Conservation (phyloP, 2,113 vertebrate species). For the Micromys minutus region DNA sequence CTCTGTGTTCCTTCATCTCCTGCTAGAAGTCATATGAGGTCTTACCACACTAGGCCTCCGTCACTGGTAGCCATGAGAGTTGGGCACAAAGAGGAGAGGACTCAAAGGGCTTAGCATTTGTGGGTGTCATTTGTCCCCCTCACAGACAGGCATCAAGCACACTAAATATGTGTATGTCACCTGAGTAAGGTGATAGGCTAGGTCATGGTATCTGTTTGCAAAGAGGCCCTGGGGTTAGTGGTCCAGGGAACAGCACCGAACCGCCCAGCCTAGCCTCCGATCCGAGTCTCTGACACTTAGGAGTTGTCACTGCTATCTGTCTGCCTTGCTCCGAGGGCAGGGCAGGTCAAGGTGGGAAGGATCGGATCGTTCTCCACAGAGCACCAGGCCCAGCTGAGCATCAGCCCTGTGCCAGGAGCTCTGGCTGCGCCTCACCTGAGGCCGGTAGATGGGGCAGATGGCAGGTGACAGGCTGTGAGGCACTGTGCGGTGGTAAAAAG, state of each 20-base stretch:
- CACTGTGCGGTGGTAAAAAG: constrained; percentile 37
- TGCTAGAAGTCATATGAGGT: background rate
- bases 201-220: background rate
- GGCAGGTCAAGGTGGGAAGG: constrained; percentile 13
- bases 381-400: background rate
- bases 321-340: background rate
- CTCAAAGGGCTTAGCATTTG: background rate
- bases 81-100: background rate
- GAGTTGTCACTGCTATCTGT: accelerated
- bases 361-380: accelerated
- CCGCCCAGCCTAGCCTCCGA: background rate
- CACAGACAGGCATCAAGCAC: no score
- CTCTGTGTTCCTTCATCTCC: background rate
- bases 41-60: background rate
- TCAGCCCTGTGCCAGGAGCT: background rate
- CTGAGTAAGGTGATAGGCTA: background rate
- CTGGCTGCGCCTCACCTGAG: constrained; percentile 26
- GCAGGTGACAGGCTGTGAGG: constrained; percentile 38
- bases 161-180: accelerated
- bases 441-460: constrained; percentile 50
- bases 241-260: background rate
- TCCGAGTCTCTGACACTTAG: background rate
- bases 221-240: background rate
- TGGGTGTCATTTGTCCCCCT: background rate
- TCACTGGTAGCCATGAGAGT: background rate